phyloP scores from a whole-genome alignment of 2,888 invertebrate species.

The Nasonovia ribisnigri region DNA sequence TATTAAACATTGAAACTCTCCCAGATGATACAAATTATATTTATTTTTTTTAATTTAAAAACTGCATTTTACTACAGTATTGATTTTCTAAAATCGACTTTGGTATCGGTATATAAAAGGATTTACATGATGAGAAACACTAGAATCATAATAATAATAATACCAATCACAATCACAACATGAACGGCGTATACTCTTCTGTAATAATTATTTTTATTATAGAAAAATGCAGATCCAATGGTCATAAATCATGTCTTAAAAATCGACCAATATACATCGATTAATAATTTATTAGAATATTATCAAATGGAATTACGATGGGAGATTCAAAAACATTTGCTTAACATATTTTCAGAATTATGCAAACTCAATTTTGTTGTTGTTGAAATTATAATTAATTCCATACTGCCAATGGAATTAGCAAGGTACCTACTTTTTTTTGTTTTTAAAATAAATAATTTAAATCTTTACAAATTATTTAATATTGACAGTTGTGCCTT shows the following conservation, averaged over 20 bases:
- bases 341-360: slow-evolving; percentile 89
- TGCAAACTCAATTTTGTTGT: slow-evolving; percentile 87
- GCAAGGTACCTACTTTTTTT: slow-evolving; percentile 75
- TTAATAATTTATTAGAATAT: slow-evolving; percentile 88
- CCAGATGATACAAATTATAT: background rate
- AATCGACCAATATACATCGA: slow-evolving; percentile 79
- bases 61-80: background rate
- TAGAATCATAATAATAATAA: no score
- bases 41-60: background rate
- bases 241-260: slow-evolving; percentile 85
- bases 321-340: slow-evolving; percentile 84
- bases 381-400: slow-evolving; percentile 85
- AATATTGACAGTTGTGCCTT: background rate
- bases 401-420: slow-evolving; percentile 90
- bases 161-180: background rate
- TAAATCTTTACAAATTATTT: background rate
- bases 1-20: background rate
- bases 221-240: slow-evolving; percentile 93
- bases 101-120: background rate
- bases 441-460: background rate
- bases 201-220: slow-evolving; percentile 69
- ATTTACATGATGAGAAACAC: background rate
- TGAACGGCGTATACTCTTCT: background rate
- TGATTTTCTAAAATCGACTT: background rate
- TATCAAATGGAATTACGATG: slow-evolving; percentile 96